These are phyloP conservation scores for Tokudaia tokunoshimensis DNA, from an alignment of 2,797 vertebrate species.

Conservation along the genomic window DNA sequence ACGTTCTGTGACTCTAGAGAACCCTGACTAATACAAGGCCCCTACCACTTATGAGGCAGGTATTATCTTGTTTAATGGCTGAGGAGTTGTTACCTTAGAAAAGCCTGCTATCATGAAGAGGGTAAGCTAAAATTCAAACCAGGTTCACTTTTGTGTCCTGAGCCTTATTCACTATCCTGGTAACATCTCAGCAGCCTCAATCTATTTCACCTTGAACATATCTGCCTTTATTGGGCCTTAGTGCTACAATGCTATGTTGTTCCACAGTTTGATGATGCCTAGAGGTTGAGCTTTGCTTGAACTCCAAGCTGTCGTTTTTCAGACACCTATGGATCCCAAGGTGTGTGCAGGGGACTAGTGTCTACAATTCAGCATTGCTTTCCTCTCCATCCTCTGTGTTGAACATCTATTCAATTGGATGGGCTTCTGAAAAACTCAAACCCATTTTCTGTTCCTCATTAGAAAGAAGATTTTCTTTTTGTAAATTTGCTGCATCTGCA, in stretches of 20 bases:
- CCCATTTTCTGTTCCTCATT: background rate
- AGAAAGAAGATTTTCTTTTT: background rate
- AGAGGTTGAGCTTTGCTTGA: background rate
- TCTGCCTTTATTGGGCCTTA: background rate
- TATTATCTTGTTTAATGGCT: background rate
- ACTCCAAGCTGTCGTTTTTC: background rate
- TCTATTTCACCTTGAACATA: background rate
- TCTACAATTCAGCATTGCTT: background rate
- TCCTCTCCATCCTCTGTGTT: background rate
- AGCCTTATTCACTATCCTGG: background rate
- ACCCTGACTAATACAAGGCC: background rate
- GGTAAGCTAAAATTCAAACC: constrained; percentile 4
- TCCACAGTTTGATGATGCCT: background rate
- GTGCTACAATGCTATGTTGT: too few species aligned
- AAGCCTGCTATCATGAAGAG: background rate
- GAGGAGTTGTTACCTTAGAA: constrained; percentile 24
- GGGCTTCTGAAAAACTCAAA: background rate
- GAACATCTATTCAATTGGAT: background rate
- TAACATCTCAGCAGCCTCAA: background rate
- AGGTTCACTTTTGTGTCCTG: background rate
- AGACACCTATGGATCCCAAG: background rate
- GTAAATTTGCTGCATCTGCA: background rate
- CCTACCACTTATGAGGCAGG: background rate
- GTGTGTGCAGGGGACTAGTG: background rate
- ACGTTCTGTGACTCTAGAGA: too few species aligned